phyloP scores from a whole-genome alignment of 2,888 invertebrate species.

The Lithosia quadra region DNA sequence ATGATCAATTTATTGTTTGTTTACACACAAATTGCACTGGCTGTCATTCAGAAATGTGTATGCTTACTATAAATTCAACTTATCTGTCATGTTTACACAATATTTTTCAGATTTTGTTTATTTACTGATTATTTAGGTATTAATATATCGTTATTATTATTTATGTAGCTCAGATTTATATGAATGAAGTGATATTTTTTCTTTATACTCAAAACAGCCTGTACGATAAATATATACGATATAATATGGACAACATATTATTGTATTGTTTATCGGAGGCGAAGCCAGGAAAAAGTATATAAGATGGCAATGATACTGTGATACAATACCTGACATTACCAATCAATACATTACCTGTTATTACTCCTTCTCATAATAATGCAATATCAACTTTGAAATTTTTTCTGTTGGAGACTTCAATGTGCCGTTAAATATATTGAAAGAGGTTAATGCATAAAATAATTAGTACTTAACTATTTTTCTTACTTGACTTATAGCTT shows the following conservation, averaged over 20 bases:
- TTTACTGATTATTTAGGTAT: conserved; percentile 31
- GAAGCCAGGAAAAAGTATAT: no score
- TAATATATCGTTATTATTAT: conserved; percentile 12
- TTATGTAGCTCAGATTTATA: conserved; percentile 4
- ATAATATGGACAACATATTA: background rate
- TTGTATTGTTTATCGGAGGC: background rate
- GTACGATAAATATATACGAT: background rate
- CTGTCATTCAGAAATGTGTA: conserved; percentile 6
- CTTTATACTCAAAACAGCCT: background rate
- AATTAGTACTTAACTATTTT: background rate
- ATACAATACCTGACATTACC: background rate
- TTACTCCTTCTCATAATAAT: no score
- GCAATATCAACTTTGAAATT: no score
- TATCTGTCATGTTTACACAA: conserved; percentile 43
- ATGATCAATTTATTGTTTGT: conserved; percentile 28
- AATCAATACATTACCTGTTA: no score
- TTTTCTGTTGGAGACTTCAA: background rate
- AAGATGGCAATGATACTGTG: background rate
- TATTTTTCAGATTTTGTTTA: conserved; percentile 38
- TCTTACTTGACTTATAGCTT: background rate
- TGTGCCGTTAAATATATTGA: background rate
- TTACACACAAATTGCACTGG: conserved; percentile 22
- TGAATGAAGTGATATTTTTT: conserved; percentile 13
- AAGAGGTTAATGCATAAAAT: background rate
- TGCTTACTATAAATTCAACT: conserved; percentile 35